These are phyloP conservation scores for Cottus gobio DNA, from an alignment of 2,113 vertebrate genomes.

Conservation along the genomic window DNA sequence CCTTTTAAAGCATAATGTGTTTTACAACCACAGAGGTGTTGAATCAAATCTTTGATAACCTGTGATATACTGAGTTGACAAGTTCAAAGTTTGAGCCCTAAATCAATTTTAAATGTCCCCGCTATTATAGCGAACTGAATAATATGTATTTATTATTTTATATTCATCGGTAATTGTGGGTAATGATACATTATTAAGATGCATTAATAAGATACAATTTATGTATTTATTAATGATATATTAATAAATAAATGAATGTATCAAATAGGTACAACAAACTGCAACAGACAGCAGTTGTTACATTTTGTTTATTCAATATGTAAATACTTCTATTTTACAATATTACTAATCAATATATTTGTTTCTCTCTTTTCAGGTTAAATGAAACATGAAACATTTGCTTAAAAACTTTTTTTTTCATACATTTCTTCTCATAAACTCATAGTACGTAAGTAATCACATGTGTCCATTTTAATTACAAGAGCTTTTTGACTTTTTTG, in stretches of 20 bases:
- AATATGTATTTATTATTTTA: neutral
- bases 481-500: neutral
- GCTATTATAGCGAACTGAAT: neutral
- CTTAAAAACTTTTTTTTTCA: neutral
- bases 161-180: neutral
- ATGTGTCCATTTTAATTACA: neutral
- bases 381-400: conserved; percentile 65
- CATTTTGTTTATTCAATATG: neutral
- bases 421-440: neutral
- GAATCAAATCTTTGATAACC: neutral
- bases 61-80: neutral
- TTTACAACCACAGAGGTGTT: neutral
- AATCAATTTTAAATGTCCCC: neutral
- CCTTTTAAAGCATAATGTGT: neutral
- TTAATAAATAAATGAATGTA: neutral
- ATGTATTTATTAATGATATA: too few species aligned
- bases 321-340: neutral
- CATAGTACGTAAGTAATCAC: conserved; percentile 29
- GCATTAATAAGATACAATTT: too few species aligned
- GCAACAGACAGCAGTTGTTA: neutral
- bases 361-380: conserved; percentile 73
- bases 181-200: too few species aligned
- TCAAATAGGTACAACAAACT: neutral
- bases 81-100: neutral
- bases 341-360: neutral